Evolutionary conservation across 2,797 vertebrate genomes (phyloP).

Genomic region (Spheniscus humboldti): DNA sequence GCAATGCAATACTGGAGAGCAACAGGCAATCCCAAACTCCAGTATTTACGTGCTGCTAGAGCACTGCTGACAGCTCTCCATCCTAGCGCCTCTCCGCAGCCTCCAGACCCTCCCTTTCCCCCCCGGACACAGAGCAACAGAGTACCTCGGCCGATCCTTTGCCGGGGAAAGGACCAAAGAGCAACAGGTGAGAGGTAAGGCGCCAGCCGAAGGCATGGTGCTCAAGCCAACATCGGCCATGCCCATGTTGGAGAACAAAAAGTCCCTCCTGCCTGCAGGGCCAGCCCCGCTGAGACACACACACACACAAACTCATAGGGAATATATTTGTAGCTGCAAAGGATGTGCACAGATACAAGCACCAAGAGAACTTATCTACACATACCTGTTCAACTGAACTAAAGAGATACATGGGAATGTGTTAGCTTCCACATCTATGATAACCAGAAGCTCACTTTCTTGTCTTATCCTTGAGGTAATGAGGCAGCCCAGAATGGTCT

Average conservation of each 20-base stretch:
- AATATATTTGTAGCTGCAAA: neutral
- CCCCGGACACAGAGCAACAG: neutral
- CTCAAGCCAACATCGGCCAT: neutral
- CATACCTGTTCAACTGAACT: conserved; percentile 40
- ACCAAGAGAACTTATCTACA: neutral
- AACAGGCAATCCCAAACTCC: conserved; percentile 71
- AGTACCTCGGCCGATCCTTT: neutral
- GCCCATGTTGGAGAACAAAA: neutral
- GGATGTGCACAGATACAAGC: neutral
- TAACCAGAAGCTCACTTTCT: conserved; percentile 50
- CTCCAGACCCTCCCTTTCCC: neutral
- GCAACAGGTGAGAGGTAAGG: neutral
- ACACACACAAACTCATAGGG: neutral
- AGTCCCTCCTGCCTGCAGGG: neutral
- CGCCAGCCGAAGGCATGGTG: neutral
- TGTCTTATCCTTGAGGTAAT: conserved; percentile 70
- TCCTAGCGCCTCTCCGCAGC: neutral
- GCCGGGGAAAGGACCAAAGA: neutral
- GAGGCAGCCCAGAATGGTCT: conserved; percentile 81
- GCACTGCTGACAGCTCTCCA: conserved; percentile 63
- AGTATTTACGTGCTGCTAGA: conserved; percentile 84
- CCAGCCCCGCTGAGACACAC: neutral
- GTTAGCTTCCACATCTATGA: conserved; percentile 45
- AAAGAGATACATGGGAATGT: conserved; percentile 4
- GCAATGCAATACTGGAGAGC: conserved; percentile 83